These are phyloP conservation scores for Propsilocerus akamusi DNA, from an alignment of 1,140 invertebrate genomes.

Conservation along the genomic window DNA sequence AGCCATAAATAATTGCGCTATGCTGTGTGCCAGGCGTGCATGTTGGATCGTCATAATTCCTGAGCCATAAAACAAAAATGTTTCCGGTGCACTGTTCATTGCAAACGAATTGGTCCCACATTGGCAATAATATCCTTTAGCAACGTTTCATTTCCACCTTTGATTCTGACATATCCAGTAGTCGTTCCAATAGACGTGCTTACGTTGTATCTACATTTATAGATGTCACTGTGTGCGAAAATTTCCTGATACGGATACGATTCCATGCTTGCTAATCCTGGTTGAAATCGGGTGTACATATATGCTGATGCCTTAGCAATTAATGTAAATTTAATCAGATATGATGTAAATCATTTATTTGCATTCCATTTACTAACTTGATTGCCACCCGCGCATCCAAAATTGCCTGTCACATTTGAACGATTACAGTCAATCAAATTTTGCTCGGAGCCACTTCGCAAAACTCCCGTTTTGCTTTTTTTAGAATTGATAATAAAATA, in stretches of 20 bases:
- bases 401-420: slow-evolving; percentile 44
- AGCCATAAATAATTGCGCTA: slow-evolving; percentile 23
- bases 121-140: slow-evolving; percentile 31
- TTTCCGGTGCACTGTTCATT: slow-evolving; percentile 53
- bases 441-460: slow-evolving; percentile 34
- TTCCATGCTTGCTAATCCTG: slow-evolving; percentile 32
- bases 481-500: too few species aligned
- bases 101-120: slow-evolving; percentile 27
- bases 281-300: slow-evolving; percentile 27
- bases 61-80: slow-evolving; percentile 58
- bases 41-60: slow-evolving; percentile 26
- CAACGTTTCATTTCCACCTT: slow-evolving; percentile 41
- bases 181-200: slow-evolving; percentile 30
- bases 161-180: slow-evolving; percentile 16
- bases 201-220: slow-evolving; percentile 34
- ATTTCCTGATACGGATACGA: slow-evolving; percentile 26
- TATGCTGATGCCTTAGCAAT: slow-evolving; percentile 36
- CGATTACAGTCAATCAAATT: slow-evolving; percentile 37
- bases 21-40: slow-evolving; percentile 19
- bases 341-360: neutral
- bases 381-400: slow-evolving; percentile 69
- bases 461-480: slow-evolving; percentile 41
- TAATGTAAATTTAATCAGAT: slow-evolving; percentile 11
- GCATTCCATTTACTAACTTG: neutral
- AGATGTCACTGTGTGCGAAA: slow-evolving; percentile 12